phyloP scores from a whole-genome alignment of 2,888 invertebrate genomes.

The Mongoloraphidia duomilia region DNA sequence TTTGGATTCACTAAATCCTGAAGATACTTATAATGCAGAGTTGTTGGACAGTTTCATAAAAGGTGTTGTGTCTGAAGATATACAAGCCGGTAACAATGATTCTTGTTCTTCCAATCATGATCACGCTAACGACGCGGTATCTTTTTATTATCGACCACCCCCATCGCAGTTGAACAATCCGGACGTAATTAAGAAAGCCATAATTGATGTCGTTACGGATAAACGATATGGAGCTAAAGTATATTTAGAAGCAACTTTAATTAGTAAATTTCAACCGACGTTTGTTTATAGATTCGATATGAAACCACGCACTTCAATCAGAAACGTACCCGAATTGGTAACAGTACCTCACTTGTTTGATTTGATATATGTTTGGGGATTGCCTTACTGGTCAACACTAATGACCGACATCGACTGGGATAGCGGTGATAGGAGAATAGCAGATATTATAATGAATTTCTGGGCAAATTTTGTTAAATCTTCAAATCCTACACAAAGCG shows the following conservation, averaged over 20 bases:
- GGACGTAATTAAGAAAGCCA: slow-evolving; percentile 44
- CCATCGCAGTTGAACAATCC: slow-evolving; percentile 47
- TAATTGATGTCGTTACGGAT: slow-evolving; percentile 60
- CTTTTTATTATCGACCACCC: slow-evolving; percentile 61
- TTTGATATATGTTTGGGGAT: slow-evolving; percentile 66
- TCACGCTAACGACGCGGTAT: slow-evolving; percentile 54
- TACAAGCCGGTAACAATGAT: slow-evolving; percentile 34
- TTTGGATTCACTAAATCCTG: slow-evolving; percentile 39
- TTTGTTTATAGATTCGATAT: slow-evolving; percentile 64
- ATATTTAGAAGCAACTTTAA: slow-evolving; percentile 48
- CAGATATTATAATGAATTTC: slow-evolving; percentile 68
- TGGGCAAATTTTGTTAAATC: slow-evolving; percentile 66
- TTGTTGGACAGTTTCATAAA: slow-evolving; percentile 43
- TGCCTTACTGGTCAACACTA: slow-evolving; percentile 54
- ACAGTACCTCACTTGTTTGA: slow-evolving; percentile 72
- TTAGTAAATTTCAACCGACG: slow-evolving; percentile 42
- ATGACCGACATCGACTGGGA: slow-evolving; percentile 55
- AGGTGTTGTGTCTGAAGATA: slow-evolving; percentile 36
- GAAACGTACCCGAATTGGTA: slow-evolving; percentile 61
- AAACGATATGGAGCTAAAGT: slow-evolving; percentile 60
- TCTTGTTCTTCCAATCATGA: slow-evolving; percentile 47
- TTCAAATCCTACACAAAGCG: slow-evolving; percentile 54
- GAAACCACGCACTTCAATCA: slow-evolving; percentile 52
- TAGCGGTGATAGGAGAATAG: slow-evolving; percentile 57
- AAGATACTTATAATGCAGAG: slow-evolving; percentile 44